These are phyloP conservation scores for Temnothorax rugatulus DNA, from an alignment of 2,888 invertebrate species.

Conservation along the genomic window DNA sequence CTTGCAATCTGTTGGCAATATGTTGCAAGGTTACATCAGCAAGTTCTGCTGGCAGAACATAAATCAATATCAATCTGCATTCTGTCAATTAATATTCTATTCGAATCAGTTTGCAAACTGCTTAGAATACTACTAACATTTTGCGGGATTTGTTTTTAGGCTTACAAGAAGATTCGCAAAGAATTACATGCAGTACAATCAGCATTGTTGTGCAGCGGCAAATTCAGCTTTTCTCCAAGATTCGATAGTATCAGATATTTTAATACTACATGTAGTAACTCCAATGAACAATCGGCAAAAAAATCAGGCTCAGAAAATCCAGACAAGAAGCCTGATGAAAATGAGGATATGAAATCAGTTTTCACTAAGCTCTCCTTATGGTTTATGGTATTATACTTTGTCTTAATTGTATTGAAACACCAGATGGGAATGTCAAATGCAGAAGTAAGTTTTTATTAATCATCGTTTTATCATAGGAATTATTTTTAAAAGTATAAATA, in stretches of 20 bases:
- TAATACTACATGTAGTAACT: conserved; percentile 65
- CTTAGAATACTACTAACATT: not conserved
- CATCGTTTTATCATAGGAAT: not conserved
- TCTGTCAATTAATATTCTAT: not conserved
- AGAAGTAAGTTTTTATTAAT: conserved; percentile 47
- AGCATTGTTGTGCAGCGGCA: conserved; percentile 68
- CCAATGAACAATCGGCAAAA: conserved; percentile 56
- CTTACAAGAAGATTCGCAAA: conserved; percentile 83
- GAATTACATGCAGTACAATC: conserved; percentile 88
- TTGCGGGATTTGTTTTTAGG: conserved; percentile 73
- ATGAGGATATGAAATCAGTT: conserved; percentile 65
- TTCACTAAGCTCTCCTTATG: not conserved
- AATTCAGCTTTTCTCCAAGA: conserved; percentile 34
- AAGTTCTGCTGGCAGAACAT: not conserved
- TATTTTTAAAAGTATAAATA: not conserved
- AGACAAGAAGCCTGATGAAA: conserved; percentile 74
- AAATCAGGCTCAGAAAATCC: conserved; percentile 60
- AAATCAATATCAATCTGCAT: not conserved
- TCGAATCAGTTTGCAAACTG: not conserved
- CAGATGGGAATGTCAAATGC: not conserved
- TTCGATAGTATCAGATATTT: conserved; percentile 66
- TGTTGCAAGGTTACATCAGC: not conserved
- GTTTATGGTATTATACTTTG: not conserved
- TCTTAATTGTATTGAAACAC: not conserved
- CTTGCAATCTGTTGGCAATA: not conserved